Base-by-base conservation (phyloP, 2,888 invertebrate genomes). In the Epinotia ramella region DNA sequence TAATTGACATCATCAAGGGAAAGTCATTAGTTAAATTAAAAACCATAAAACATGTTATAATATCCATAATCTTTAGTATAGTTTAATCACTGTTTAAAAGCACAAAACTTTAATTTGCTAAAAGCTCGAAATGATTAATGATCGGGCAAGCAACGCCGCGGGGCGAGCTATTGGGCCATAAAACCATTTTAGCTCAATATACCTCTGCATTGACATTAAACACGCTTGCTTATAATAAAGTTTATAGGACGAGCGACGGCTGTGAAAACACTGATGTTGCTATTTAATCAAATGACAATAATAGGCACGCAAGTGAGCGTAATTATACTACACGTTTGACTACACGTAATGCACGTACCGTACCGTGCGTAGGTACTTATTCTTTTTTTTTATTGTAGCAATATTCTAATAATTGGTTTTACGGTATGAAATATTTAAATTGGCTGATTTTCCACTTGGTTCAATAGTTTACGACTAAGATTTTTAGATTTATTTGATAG, bases 151-250 rank as follows among this genome's bases (percentile, higher is more conserved):
- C 66, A 20, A 63, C 16, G 67, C 56, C 71, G 62, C 76, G 63
- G 20, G 65, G 60, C 60, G 28, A 59, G 46, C 49, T 53, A 66
- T 44, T 60, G 66, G 67, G 72, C 20, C 63, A 67, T 76, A 76
- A 76, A 76, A 67, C 70, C 72, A 62, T 76, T 76, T 76, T 67
- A 72, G 63, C 67, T 56, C 67, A 72, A 76, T 72, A 72, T 67
- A 67, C 70, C 57, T 57, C 57, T 18, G 33, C 76, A 72, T 67
- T 76, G 76, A 67, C 67, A 76, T 76, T 72, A 76, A 72, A 67
- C 76, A 76, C 72, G 71, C 72, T 66, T 71, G 66, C 75, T 76
- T 62, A 72, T 76, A 72, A 76, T 76, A 76, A 76, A 76, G 72
- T 71, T 76, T 67, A 67, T 72, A 63, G 76, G 20, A 57, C 44